phyloP scores from a whole-genome alignment of 2,113 vertebrate genomes.

The Trichomycterus rosablanca region DNA sequence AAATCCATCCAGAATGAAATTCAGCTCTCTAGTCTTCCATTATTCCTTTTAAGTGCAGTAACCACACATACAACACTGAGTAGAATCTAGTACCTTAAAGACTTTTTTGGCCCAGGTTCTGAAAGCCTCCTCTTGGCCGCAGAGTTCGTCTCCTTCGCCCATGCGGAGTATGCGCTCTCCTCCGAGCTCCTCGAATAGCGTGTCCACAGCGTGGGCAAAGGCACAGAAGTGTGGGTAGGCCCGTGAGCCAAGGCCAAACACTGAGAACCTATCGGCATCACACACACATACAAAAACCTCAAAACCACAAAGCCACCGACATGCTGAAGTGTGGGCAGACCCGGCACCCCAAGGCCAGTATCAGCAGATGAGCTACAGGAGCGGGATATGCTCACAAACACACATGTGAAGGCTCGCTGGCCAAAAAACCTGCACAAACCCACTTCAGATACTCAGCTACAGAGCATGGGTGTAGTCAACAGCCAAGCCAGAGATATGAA shows the following conservation, averaged over 20 bases:
- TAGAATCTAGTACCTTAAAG: slow-evolving; percentile 99
- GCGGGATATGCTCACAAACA: slow-evolving; percentile 2
- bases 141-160: slow-evolving; percentile 96
- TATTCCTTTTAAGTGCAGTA: no score
- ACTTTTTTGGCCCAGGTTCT: slow-evolving; percentile 98
- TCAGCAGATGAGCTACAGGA: background rate
- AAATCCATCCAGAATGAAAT: no score
- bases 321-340: slow-evolving; percentile 19
- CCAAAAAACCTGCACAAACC: slow-evolving; percentile 2
- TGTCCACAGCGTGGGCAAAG: slow-evolving; percentile 94
- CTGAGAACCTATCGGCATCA: slow-evolving; percentile 78
- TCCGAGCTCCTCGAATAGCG: slow-evolving; percentile 91
- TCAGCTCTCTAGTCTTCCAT: no score
- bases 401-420: background rate
- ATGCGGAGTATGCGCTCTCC: slow-evolving; percentile 96
- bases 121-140: slow-evolving; percentile 96
- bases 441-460: slow-evolving; percentile 2
- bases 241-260: slow-evolving; percentile 92
- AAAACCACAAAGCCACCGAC: slow-evolving; percentile 12
- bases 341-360: slow-evolving; percentile 16
- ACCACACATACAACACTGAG: no score
- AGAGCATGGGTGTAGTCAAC: slow-evolving; percentile 12
- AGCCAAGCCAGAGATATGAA: background rate
- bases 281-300: slow-evolving; percentile 1
- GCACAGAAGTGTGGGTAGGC: slow-evolving; percentile 98